Base-by-base conservation (phyloP, 2,113 vertebrate species). In the Ammodramus savannarum region DNA sequence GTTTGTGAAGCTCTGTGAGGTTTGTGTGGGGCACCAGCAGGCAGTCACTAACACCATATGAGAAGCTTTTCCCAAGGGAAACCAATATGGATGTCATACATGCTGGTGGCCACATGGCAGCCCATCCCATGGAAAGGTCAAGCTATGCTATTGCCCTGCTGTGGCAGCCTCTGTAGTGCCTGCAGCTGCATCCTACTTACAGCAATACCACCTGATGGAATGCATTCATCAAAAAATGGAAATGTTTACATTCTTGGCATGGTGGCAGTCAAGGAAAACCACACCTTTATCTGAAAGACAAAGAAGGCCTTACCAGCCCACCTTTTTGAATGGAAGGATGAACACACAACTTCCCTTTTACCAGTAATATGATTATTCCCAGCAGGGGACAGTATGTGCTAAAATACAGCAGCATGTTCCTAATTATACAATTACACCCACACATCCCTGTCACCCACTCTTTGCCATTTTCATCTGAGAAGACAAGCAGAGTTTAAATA, bases 331-430 rank as follows among this genome's bases (percentile, higher is more conserved):
- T 67, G 10, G 76, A 77, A 81, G 39, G 16, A 48, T 57, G 41
- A 94, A 31, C 49, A 46, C 21, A 52, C 21, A 46, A 25, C 13
- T 76, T 41, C 32, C 66, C 44, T 91, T 94, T 69, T 62, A 62
- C 55, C 31, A 93, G 78, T 59, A 67, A 83, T 85, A 89, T 19
- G 32, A 85, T 76, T 94, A 91, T 65, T 96, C 89, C 94, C 95
- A 93, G 91, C 81, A 96, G 94, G 89, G 91, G 95, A 94, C 93
- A 95, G 74, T 85, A 76, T 96, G 63, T 95, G 91, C 87, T 96
- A 96, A 94, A 96, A 95, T 95, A 95, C 87, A 85, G 59, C 66
- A 67, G 32, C 21, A n/a, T 46, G 9, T 76, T 38, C 32, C 32
- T 94, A 83, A 93, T 93, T 96, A 93, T 73, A 80, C 87, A 89